phyloP scores from a whole-genome alignment of 2,113 vertebrate species.

The Triplophysa dalaica region DNA sequence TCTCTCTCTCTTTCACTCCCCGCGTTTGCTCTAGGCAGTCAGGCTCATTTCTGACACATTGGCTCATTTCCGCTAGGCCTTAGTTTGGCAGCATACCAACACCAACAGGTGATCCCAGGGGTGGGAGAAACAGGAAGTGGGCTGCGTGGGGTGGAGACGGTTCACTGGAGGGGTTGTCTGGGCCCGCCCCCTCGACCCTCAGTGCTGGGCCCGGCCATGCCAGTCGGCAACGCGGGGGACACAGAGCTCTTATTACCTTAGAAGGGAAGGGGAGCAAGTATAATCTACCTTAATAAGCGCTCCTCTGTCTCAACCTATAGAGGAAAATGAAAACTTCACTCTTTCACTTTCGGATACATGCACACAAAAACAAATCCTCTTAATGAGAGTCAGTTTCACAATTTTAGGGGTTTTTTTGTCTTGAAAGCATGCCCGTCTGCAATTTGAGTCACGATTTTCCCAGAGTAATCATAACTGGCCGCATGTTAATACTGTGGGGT shows the following conservation, averaged over 20 bases:
- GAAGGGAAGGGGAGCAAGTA: constrained; percentile 24
- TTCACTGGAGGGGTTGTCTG: constrained; percentile 79
- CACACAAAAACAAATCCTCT: constrained; percentile 29
- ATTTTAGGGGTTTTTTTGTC: background rate
- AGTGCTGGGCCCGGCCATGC: constrained; percentile 13
- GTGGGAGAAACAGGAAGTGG: constrained; percentile 82
- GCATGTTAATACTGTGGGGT: constrained; percentile 26
- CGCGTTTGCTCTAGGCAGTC: constrained; percentile 53
- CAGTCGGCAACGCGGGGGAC: constrained; percentile 18
- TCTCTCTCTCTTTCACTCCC: constrained; percentile 6
- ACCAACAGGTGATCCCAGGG: constrained; percentile 91
- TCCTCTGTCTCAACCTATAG: constrained; percentile 15
- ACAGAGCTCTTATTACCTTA: constrained; percentile 33
- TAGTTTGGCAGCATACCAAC: constrained; percentile 78
- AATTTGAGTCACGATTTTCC: constrained; percentile 50
- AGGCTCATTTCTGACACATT: constrained; percentile 81
- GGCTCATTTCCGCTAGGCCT: constrained; percentile 86
- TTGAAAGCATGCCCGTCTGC: constrained; percentile 21
- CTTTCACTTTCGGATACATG: background rate
- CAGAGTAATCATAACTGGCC: constrained; percentile 30
- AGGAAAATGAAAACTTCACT: background rate
- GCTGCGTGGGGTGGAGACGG: constrained; percentile 72
- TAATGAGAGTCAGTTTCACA: constrained; percentile 29
- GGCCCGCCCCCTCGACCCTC: constrained; percentile 56
- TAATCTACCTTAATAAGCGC: constrained; percentile 10